Conservation (phyloP, 2,113 vertebrate genomes). For the Sigmodon hispidus region DNA sequence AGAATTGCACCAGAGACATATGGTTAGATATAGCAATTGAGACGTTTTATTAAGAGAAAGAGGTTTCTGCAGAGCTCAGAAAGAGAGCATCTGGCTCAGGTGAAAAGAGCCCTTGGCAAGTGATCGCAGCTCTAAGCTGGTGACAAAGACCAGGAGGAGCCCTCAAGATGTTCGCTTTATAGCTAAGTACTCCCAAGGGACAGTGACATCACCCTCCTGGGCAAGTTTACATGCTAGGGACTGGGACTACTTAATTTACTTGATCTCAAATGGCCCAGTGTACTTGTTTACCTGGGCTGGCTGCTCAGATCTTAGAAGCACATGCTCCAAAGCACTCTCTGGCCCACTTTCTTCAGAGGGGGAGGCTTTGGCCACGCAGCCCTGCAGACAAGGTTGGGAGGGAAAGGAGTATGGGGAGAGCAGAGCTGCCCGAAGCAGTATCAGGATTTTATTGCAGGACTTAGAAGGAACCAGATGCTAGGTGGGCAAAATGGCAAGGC, state of each 20-base stretch:
- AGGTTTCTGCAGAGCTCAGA: neutral
- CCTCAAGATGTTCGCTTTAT: neutral
- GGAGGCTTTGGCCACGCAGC: neutral
- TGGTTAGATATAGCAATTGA: neutral
- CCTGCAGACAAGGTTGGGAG: neutral
- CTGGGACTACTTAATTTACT: neutral
- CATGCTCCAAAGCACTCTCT: neutral
- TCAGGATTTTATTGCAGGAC: neutral
- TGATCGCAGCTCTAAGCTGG: neutral
- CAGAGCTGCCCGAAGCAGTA: neutral
- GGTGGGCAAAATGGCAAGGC: accelerated
- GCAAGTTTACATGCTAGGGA: neutral
- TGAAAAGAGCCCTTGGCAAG: neutral
- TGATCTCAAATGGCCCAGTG: neutral
- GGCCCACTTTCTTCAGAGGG: neutral
- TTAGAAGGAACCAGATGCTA: neutral
- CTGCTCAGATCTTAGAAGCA: neutral
- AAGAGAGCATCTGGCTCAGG: neutral
- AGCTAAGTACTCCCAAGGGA: neutral
- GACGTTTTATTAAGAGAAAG: neutral
- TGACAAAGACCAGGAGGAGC: neutral
- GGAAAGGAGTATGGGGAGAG: neutral
- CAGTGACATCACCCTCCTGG: neutral
- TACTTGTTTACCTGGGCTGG: neutral
- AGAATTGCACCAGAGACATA: neutral